Evolutionary conservation across 2,888 invertebrate genomes (phyloP), one percentile per base, ranked within the genome.

Genomic region (Chelonus formosanus): DNA sequence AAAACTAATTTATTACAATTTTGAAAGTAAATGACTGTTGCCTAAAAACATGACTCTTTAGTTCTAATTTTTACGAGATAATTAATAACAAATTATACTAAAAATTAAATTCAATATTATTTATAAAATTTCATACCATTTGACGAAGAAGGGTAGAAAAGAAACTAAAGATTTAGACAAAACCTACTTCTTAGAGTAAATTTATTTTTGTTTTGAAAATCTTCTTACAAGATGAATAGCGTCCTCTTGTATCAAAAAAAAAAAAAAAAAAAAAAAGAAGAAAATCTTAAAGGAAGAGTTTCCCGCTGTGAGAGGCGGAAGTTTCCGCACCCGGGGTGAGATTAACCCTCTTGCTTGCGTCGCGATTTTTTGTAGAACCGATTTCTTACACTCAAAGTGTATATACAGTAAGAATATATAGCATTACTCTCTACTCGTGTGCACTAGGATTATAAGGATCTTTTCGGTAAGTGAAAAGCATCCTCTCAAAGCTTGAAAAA

Each of bases 331-430:
- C 50, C 34, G 31, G 35, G 43, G 56, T 48, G 55, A 66, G 61
- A 66, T 66, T 62, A 66, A 66, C 61, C 66, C 66, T 58, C 56
- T 66, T 56, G 57, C 61, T 61, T 59, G 34, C 54, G 47, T 65
- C 65, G 65, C 65, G 40, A 65, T 67, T 57, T 61, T 67, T 67
- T 32, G 6, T 62, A 5, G 44, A 61, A 62, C 58, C 66, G 62
- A 67, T 67, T 67, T 35, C 62, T 67, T 54, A 62, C 34, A 52
- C 7, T 52, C 40, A 40, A 6, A 40, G 40, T 40, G 40, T 6
- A 40, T 40, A 40, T 40, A 40, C 40, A 40, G 40, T 3, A 40
- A 6, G 40, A 40, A 6, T 6, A 40, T 40, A 40, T 40, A 40
- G 40, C 40, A 40, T 40, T 40, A 40, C 40, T 40, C 40, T 40